Base-by-base conservation (phyloP, 92 coral and sea anemone genomes). In the Pocillopora grandis region DNA sequence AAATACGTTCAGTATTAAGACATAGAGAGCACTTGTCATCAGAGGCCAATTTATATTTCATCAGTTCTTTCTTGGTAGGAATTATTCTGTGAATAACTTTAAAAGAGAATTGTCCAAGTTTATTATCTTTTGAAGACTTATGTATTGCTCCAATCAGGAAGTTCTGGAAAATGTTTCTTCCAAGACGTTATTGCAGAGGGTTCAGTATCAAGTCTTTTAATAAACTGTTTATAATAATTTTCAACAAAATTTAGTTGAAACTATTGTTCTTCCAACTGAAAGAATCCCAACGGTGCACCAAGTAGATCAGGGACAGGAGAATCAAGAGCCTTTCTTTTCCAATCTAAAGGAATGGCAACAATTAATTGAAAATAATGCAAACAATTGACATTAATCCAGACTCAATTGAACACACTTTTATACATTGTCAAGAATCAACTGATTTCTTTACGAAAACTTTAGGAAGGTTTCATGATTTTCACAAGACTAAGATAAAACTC, bases 61-160 rank as follows among this genome's bases (percentile, higher is more conserved):
- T 27, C 27, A 27, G 27, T 27, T 27, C 27, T 27, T 27, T 27
- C 27, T 27, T 27, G 27, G 27, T 27, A 27, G 27, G 27, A 27
- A 27, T 27, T 27, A 27, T 27, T 27, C 27, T 27, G 27, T 27
- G 27, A 0, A 27, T 27, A 27, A 27, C 31, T 27, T 27, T 27
- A 67, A 67, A 67, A n/a, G 72, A 67, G 20, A 67, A 67, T n/a
- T 67, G 72, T 67, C 72, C 21, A 14, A 67, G 72, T 67, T 67
- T 67, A 3, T 67, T 67, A 10, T 10, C 37, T 67, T 33, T 67
- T 14, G 72, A 67, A 10, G 72, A 67, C 13, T 67, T 19, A 67
- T 67, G 21, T 67, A 67, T n/a, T 20, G 11, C 21, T 67, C 72
- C 72, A 10, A 67, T 8, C 42, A 67, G 42, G 11, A 67, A 20